Evolutionary conservation across 2,113 vertebrate genomes (phyloP), one percentile per base, ranked within the genome.

Genomic region (Lontra canadensis): DNA sequence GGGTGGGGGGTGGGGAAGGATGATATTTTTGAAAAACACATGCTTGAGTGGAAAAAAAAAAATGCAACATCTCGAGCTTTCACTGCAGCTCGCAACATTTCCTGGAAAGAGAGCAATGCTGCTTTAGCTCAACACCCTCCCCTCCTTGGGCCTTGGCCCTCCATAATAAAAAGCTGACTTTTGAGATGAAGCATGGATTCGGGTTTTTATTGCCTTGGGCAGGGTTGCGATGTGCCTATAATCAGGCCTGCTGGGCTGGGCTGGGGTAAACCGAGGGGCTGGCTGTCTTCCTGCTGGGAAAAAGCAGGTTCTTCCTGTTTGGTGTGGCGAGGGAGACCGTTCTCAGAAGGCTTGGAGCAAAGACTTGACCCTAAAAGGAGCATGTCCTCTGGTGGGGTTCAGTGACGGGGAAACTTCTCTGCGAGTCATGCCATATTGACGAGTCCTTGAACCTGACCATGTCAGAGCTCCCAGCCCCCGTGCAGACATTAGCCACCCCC

Each of bases 111-210:
- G 97, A 97, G 98, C 98, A 98, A 97, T 59, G 89, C 73, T 87
- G 94, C 95, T 97, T 98, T 98, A 98, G 98, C 97, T 97, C 88
- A 82, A 84, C 83, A 49, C 44, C 90, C 97, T 90, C 96, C 96
- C 97, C 95, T 88, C 95, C 90, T 93, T 7, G 76, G 98, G 95
- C 80, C 57, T 69, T 3, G 95, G 95, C 83, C 96, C 97, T 94
- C 61, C 94, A 97, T 95, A 99, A 99, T 99, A 99, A 99, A 99
- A 98, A 97, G 98, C 98, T 98, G 98, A 98, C 98, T 99, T 99
- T 98, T 98, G 98, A 99, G 98, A 98, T 98, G 98, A 99, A 97
- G 96, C 98, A 98, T n/a, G 97, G 97, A 98, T 97, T 98, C 96
- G 96, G 96, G 97, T 99, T 98, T 98, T 99, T 98, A 97, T 99